Percentiles rank a stretch among this genome's conserved stretches.
Conservation (phyloP, 2,113 vertebrate genomes). For the Oryzias woworae region DNA sequence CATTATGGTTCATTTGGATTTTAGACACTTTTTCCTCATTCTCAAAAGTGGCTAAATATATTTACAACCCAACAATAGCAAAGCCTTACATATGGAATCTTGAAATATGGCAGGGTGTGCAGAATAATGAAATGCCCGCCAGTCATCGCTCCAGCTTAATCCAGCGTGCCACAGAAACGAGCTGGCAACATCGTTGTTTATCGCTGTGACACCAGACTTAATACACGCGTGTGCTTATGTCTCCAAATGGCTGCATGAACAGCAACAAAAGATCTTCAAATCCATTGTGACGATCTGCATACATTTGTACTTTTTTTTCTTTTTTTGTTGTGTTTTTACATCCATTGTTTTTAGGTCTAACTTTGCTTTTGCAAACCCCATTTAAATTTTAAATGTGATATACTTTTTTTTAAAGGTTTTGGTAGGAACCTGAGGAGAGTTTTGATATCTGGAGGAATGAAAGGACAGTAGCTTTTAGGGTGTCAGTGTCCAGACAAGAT, state of each 20-base stretch:
- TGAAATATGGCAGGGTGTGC: conserved; percentile 9
- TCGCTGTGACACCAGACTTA: conserved; percentile 31
- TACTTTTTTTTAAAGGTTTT: not conserved
- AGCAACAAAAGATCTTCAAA: conserved; percentile 6
- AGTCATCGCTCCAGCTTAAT: conserved; percentile 45
- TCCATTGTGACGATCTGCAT: conserved; percentile 7
- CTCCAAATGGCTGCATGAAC: conserved; percentile 13
- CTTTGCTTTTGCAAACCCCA: conserved; percentile 10
- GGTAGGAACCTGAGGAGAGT: conserved; percentile 2
- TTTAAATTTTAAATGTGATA: conserved; percentile 36
- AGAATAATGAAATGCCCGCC: conserved; percentile 43
- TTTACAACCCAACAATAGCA: conserved; percentile 25
- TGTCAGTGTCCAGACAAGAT: conserved; percentile 51
- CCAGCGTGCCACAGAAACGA: conserved; percentile 33
- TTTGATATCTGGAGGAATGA: conserved; percentile 30
- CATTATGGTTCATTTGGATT: too few species aligned
- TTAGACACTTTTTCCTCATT: too few species aligned
- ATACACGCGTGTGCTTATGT: conserved; percentile 11
- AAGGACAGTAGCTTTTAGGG: conserved; percentile 8
- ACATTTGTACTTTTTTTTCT: conserved; percentile 1
- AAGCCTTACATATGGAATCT: conserved; percentile 22
- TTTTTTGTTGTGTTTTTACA: conserved; percentile 20
- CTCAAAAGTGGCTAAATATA: conserved; percentile 4
- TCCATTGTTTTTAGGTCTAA: conserved; percentile 4
- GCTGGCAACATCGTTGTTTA: conserved; percentile 37